These are phyloP conservation scores for Cladopsammia gracilis DNA, from an alignment of 64 coral and sea anemone genomes.

Conservation along the genomic window DNA sequence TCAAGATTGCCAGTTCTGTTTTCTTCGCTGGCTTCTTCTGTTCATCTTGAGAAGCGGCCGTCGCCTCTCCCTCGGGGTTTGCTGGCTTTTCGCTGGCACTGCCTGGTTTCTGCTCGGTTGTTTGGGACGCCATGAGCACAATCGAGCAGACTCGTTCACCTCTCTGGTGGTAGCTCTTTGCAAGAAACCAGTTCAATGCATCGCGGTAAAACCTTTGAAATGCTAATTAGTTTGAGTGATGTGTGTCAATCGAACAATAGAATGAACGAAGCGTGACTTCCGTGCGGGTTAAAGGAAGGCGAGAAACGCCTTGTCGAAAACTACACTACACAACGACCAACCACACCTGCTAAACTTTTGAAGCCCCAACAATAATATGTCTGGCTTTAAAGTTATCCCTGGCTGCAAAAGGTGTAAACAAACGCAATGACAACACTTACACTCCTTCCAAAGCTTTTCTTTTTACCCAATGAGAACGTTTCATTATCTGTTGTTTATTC, in stretches of 20 bases:
- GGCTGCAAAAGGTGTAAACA: background rate
- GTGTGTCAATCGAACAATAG: constrained; percentile 21
- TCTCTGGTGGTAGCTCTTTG: background rate
- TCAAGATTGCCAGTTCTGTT: constrained; percentile 78
- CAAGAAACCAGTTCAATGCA: background rate
- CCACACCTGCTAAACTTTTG: background rate
- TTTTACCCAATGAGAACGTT: background rate
- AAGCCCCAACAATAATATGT: no score
- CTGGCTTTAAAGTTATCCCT: background rate
- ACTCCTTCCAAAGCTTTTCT: background rate
- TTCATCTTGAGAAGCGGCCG: constrained; percentile 2
- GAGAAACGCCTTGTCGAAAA: background rate
- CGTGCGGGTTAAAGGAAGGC: background rate
- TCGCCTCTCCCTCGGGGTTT: background rate
- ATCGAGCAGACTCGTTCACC: no score
- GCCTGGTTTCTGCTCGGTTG: background rate
- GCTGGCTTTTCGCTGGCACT: background rate
- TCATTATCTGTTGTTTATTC: background rate
- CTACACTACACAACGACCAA: background rate
- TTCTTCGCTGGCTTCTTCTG: constrained; percentile 59
- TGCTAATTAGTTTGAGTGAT: constrained; percentile 28
- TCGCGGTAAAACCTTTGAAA: background rate
- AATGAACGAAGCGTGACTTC: background rate
- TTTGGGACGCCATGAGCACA: background rate
- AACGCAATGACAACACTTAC: background rate